Conservation (phyloP, 2,113 vertebrate genomes). For the Scatophagus argus region DNA sequence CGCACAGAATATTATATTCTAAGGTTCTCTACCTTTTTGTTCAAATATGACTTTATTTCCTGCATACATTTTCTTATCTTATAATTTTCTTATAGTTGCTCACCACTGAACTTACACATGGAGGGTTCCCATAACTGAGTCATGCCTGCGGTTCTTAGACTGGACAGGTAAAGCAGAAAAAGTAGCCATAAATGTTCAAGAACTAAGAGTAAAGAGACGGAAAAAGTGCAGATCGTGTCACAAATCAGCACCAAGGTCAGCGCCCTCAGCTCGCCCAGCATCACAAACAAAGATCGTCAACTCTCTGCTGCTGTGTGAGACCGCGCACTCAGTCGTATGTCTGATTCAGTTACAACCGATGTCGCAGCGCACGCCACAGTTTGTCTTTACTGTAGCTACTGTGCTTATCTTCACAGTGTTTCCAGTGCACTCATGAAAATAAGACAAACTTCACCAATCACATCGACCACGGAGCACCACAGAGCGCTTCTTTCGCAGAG, state of each 20-base stretch:
- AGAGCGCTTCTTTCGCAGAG: not conserved
- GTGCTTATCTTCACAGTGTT: too few species aligned
- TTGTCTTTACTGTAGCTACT: not conserved
- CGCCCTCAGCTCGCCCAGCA: slow-evolving; percentile 30
- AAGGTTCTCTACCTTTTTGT: not conserved
- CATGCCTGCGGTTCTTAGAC: not conserved
- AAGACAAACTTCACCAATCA: not conserved
- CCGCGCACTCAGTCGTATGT: not conserved
- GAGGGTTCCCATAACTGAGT: not conserved
- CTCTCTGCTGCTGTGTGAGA: not conserved
- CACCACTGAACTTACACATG: too few species aligned
- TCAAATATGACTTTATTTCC: not conserved
- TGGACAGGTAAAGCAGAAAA: not conserved
- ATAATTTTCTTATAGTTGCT: too few species aligned
- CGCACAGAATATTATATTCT: not conserved
- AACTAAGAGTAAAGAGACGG: not conserved
- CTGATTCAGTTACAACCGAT: not conserved
- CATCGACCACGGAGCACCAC: not conserved
- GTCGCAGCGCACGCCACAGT: not conserved
- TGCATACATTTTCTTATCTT: not conserved
- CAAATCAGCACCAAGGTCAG: slow-evolving; percentile 75
- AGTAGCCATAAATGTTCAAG: not conserved
- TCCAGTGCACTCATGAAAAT: not conserved
- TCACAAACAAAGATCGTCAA: not conserved
- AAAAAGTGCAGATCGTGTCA: not conserved